Conservation (phyloP, 2,888 invertebrate genomes). For the Patella caerulea region DNA sequence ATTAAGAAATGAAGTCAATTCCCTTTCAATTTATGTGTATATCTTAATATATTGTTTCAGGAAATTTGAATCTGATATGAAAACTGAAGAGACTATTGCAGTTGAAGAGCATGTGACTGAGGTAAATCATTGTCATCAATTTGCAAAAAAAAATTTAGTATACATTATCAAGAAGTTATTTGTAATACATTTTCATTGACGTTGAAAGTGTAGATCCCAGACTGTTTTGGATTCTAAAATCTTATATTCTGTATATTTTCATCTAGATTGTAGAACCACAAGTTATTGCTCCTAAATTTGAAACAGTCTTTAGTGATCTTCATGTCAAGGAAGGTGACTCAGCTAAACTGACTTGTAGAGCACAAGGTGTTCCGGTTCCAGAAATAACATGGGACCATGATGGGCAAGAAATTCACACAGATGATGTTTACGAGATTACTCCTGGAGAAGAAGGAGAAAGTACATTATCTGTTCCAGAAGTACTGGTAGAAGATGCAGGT, state of each 20-base stretch:
- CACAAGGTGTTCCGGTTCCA: conserved; percentile 70
- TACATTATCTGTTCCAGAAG: conserved; percentile 78
- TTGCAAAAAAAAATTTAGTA: too few relatives aligned
- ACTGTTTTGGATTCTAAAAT: too few relatives aligned
- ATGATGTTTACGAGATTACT: conserved; percentile 77
- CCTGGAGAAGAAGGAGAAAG: conserved; percentile 56
- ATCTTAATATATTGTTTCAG: conserved; percentile 31
- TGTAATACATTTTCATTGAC: too few relatives aligned
- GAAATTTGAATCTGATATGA: conserved; percentile 57
- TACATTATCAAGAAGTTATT: too few relatives aligned
- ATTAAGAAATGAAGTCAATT: background rate
- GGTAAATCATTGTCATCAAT: too few relatives aligned
- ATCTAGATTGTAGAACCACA: conserved; percentile 42
- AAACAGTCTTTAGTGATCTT: conserved; percentile 52
- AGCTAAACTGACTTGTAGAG: conserved; percentile 64
- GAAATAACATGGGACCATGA: conserved; percentile 87
- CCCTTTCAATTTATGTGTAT: background rate
- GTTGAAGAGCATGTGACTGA: conserved; percentile 24
- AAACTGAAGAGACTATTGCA: conserved; percentile 33
- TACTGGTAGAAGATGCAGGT: conserved; percentile 81
- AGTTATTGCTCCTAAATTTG: conserved; percentile 53
- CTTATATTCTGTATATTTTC: background rate
- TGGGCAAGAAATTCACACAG: conserved; percentile 76
- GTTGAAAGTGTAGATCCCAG: too few relatives aligned
- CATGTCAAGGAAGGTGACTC: conserved; percentile 63